Base-by-base conservation (phyloP, 2,113 vertebrate species). In the Pterocles gutturalis region DNA sequence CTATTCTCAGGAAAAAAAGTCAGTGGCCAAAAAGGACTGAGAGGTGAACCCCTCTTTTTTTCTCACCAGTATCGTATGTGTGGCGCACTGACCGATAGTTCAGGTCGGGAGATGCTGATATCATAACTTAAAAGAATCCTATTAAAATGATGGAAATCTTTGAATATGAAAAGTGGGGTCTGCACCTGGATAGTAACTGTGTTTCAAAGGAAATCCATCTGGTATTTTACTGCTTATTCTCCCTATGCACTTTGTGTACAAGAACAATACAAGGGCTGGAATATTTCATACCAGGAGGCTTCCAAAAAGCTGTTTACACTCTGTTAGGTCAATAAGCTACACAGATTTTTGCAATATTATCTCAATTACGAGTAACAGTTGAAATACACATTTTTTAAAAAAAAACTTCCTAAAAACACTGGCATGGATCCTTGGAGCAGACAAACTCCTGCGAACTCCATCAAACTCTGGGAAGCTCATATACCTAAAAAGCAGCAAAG, bases 121-220 rank as follows among this genome's bases (percentile, higher is more conserved):
- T 20, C 22, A 3, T 28, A 89, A 61, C 31, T 61, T 79, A 69
- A 87, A 84, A 81, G 71, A 90, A 67, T 20, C 48, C 41, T 53
- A 41, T 76, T 84, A 82, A 94, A 95, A 79, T 69, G 38, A 95
- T 89, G 80, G 65, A 95, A 79, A 91, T 36, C 16, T 89, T 61
- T 76, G 66, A 72, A 41, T 87, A 22, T 33, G 57, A 51, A 71
- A 83, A 90, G 70, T 51, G n/a, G 70, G 64, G 31, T 82, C 66
- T 85, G 67, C 73, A 94, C 87, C 93, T 93, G 89, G 70, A 31
- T 5, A 66, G 25, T 28, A 89, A 89, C 65, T 78, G 55, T 1
- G 3, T 93, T 92, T 87, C 89, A 83, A 85, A 96, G 80, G 66
- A 96, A 94, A 96, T 85, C 70, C 70, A 77, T 83, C 81, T 93